These are phyloP conservation scores for Lordiphosa collinella DNA, from an alignment of 1,140 invertebrate genomes.

Conservation along the genomic window DNA sequence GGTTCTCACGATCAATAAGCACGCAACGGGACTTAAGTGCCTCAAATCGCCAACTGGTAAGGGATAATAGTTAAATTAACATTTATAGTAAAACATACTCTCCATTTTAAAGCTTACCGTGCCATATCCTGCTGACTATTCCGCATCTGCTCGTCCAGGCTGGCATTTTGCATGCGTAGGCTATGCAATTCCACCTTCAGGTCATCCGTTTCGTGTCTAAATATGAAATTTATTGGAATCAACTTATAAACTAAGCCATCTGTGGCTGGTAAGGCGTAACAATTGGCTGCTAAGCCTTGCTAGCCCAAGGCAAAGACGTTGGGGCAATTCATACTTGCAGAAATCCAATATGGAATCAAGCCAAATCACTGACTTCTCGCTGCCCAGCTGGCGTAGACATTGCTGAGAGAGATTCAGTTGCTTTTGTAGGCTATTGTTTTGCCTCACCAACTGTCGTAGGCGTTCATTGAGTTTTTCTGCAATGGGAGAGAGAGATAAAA, in stretches of 20 bases:
- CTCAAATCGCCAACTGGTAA: slow-evolving; percentile 76
- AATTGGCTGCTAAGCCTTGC: slow-evolving; percentile 40
- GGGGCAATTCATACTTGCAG: slow-evolving; percentile 76
- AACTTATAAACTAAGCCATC: slow-evolving; percentile 22
- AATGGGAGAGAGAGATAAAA: no score
- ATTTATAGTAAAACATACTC: no score
- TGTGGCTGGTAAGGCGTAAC: slow-evolving; percentile 47
- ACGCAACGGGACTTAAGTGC: slow-evolving; percentile 75
- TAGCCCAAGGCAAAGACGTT: slow-evolving; percentile 43
- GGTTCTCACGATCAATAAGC: slow-evolving; percentile 69
- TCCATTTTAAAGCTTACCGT: slow-evolving; percentile 31
- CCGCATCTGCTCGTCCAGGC: slow-evolving; percentile 63
- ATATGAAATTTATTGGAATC: slow-evolving; percentile 35
- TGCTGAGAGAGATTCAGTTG: slow-evolving; percentile 57
- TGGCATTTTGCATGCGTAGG: slow-evolving; percentile 68
- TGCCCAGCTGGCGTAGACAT: slow-evolving; percentile 61
- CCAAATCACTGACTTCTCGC: slow-evolving; percentile 66
- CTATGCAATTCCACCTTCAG: slow-evolving; percentile 66
- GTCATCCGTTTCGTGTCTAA: slow-evolving; percentile 78
- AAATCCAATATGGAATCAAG: slow-evolving; percentile 77
- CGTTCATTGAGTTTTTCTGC: slow-evolving; percentile 73
- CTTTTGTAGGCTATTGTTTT: slow-evolving; percentile 58
- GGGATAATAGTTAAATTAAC: background rate
- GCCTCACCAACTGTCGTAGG: slow-evolving; percentile 49
- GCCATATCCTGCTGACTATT: slow-evolving; percentile 69